Conservation (phyloP, 2,888 invertebrate species). For the Cataglyphis livida region DNA sequence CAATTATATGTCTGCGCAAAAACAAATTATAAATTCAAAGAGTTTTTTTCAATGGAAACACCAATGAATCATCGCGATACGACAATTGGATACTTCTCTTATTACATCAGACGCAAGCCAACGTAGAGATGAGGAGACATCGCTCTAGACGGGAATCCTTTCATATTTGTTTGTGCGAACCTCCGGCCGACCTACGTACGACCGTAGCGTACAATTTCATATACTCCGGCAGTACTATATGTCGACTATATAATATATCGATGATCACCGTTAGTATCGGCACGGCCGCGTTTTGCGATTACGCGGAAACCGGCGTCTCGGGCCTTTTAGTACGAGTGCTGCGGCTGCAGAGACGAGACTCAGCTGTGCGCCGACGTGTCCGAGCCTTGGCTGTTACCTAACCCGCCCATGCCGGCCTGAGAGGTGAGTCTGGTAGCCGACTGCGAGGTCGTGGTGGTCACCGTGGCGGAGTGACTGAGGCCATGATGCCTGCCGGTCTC, state of each 20-base stretch:
- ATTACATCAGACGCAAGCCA: neutral
- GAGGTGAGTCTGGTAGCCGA: conserved; percentile 81
- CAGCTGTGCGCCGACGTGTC: conserved; percentile 84
- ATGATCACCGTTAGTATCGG: neutral
- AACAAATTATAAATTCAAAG: neutral
- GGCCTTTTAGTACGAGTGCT: conserved; percentile 83
- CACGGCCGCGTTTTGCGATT: neutral
- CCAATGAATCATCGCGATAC: neutral
- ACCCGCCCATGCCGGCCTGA: conserved; percentile 82
- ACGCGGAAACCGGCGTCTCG: conserved; percentile 34
- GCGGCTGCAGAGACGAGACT: conserved; percentile 85
- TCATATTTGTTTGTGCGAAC: conserved; percentile 41
- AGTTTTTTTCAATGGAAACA: neutral
- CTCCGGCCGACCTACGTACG: conserved; percentile 1
- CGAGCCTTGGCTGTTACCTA: conserved; percentile 84
- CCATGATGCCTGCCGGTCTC: conserved; percentile 86
- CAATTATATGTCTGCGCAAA: neutral
- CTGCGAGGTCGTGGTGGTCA: conserved; percentile 77
- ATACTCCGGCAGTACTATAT: neutral
- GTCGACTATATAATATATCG: neutral
- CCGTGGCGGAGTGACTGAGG: conserved; percentile 71
- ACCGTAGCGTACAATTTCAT: neutral
- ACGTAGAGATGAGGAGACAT: conserved; percentile 14
- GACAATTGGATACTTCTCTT: neutral
- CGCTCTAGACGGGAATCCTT: neutral